Conservation (phyloP, 2,113 vertebrate genomes). For the Chloropsis hardwickii region DNA sequence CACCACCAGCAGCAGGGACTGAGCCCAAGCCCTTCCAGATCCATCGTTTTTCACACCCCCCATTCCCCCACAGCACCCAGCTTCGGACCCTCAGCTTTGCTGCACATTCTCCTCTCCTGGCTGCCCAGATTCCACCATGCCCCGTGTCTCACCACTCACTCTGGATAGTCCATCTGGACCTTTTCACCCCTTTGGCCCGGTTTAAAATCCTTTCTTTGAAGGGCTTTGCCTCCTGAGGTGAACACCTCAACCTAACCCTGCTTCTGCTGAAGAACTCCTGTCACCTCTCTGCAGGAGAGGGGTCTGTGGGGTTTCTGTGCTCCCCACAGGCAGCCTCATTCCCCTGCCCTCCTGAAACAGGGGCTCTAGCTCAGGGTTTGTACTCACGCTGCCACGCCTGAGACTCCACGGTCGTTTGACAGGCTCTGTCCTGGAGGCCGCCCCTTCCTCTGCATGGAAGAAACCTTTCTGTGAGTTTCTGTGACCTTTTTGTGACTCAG, state of each 20-base stretch:
- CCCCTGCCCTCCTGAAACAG: rapidly evolving
- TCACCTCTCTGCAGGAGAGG: background rate
- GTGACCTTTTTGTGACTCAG: background rate
- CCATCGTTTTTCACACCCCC: background rate
- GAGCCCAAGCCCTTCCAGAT: background rate
- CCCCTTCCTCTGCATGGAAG: constrained; percentile 83
- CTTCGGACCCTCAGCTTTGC: rapidly evolving
- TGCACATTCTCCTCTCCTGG: background rate
- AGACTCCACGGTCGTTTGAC: constrained; percentile 69
- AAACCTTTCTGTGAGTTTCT: background rate
- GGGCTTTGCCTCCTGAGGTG: background rate
- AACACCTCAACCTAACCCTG: background rate
- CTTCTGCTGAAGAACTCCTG: background rate
- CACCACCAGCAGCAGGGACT: background rate
- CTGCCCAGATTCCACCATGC: background rate
- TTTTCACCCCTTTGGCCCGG: background rate
- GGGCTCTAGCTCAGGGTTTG: background rate
- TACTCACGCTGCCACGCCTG: constrained; percentile 70
- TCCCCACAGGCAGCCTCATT: background rate
- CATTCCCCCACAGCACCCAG: rapidly evolving
- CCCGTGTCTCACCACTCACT: rapidly evolving
- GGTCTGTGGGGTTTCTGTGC: background rate
- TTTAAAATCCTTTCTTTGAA: background rate
- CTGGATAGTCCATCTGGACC: background rate
- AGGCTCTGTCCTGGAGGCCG: constrained; percentile 79